Base-by-base conservation (phyloP, 2,113 vertebrate species). In the Cebus imitator region DNA sequence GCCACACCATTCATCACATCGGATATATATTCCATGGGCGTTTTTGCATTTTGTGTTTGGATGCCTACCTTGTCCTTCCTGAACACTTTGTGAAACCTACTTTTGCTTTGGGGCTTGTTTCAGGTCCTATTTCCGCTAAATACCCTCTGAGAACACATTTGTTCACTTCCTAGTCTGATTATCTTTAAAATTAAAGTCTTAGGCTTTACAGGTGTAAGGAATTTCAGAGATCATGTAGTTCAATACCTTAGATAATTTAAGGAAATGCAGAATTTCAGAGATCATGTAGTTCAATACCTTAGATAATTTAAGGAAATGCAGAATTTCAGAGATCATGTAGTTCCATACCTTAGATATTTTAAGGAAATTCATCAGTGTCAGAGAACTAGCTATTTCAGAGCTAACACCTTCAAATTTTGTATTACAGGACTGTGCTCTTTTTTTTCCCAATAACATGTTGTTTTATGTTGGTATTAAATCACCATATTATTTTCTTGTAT, bases 161-260 rank as follows among this genome's bases (percentile, higher is more conserved):
- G 4, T 78, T 79, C 18, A 75, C 32, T 55, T 92, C 6, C 18
- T 72, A 50, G 12, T 32, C 57, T 81, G 17, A 43, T 92, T 72
- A 50, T 58, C n/a, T 81, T 84, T 90, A 61, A 95, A 75, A 61
- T 21, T 18, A 40, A 92, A 76, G 37, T 43, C 43, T 52, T 87
- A 50, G 25, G 52, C 55, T 75, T 95, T 94, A 68, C 43, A 78
- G 25, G 25, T n/a, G 5, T 32, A 66, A 72, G n/a, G n/a, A 8
- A 11, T 66, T 78, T 87, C 50, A 76, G 43, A 93, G 25, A 73
- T 76, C 13, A 27, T 4, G 5, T 12, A 80, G 32, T 50, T 83
- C 17, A 25, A 5, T 10, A 8, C 57, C 11, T 50, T 18, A 30
- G 12, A 64, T 64, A 83, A 37, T 20, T 57, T 21, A 75, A 61